These are phyloP conservation scores for Amiota mariae DNA, from an alignment of 2,888 invertebrate species.

Conservation along the genomic window DNA sequence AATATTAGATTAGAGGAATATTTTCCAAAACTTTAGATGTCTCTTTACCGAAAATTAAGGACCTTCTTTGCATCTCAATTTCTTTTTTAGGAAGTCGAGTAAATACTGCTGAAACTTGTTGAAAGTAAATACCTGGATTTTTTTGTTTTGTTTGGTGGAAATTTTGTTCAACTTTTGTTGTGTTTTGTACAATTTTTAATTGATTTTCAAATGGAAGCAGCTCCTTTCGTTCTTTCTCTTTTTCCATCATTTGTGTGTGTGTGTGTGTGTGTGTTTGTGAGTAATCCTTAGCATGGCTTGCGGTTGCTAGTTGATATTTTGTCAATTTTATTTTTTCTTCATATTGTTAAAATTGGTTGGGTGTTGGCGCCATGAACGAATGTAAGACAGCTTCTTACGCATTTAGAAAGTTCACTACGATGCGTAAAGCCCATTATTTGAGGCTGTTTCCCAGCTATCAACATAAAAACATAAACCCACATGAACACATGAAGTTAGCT, in stretches of 20 bases:
- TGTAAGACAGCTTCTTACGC: slow-evolving; percentile 55
- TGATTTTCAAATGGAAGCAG: slow-evolving; percentile 49
- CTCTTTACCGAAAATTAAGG: too few relatives aligned
- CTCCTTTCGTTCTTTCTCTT: slow-evolving; percentile 4
- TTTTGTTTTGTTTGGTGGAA: neutral
- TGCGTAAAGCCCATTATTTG: slow-evolving; percentile 32
- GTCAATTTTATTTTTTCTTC: neutral
- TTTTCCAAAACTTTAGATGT: too few relatives aligned
- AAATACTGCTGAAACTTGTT: too few relatives aligned
- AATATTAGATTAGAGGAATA: too few relatives aligned
- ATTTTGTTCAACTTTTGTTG: neutral
- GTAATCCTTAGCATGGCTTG: neutral
- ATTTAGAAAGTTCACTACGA: slow-evolving; percentile 65
- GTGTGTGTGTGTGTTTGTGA: neutral
- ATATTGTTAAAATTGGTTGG: neutral
- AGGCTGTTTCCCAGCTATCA: neutral
- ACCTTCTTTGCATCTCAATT: too few relatives aligned
- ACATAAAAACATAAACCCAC: neutral
- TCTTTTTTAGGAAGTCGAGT: too few relatives aligned
- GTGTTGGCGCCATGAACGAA: neutral
- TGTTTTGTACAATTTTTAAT: slow-evolving; percentile 47
- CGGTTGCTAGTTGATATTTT: slow-evolving; percentile 15
- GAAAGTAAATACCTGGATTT: neutral
- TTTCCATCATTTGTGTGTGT: neutral
- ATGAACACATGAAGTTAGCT: neutral